These are phyloP conservation scores for Lepus europaeus DNA, from an alignment of 2,113 vertebrate genomes.

Conservation along the genomic window DNA sequence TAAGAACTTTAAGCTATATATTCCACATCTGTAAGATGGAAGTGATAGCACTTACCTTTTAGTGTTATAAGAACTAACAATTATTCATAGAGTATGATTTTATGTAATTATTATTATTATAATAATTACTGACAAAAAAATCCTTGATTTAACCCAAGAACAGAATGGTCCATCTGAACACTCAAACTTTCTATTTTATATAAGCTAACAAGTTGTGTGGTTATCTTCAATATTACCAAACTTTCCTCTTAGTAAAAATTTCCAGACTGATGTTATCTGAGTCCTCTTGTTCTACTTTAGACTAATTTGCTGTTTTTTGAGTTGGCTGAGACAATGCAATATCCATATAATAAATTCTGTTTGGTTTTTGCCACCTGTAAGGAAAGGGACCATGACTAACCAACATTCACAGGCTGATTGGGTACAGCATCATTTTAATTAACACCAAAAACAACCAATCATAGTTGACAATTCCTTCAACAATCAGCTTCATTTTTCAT, in stretches of 20 bases:
- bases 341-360: neutral
- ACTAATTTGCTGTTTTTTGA: neutral
- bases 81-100: neutral
- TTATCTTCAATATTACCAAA: neutral
- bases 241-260: conserved; percentile 46
- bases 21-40: conserved; percentile 13
- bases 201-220: neutral
- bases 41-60: neutral
- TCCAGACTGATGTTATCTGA: neutral
- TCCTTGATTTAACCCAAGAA: conserved; percentile 20
- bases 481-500: neutral
- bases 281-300: neutral
- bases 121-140: conserved; percentile 7
- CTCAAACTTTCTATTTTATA: neutral
- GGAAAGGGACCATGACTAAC: neutral
- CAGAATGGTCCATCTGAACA: neutral
- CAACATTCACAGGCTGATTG: neutral
- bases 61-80: neutral
- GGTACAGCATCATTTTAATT: neutral
- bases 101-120: neutral
- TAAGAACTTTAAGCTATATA: neutral
- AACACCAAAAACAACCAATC: neutral
- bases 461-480: neutral
- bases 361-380: neutral
- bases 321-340: neutral